Conservation (phyloP, 2,797 vertebrate genomes). For the Coregonus sp. region DNA sequence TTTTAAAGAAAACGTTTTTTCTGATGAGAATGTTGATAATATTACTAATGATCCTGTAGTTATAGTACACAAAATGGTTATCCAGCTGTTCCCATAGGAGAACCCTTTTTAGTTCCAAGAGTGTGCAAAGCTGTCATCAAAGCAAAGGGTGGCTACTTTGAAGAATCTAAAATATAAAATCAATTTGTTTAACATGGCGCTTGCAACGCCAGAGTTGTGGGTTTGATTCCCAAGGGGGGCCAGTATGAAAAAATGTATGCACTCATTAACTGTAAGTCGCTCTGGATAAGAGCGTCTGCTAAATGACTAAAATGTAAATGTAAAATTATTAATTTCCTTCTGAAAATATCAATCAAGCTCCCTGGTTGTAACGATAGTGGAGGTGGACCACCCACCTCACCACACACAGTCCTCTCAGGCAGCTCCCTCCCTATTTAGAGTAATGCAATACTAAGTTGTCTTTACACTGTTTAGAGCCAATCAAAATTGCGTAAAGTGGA, state of each 20-base stretch:
- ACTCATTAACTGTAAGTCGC: no score
- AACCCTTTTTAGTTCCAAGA: no score
- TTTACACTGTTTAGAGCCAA: conserved; percentile 75
- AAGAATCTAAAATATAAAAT: no score
- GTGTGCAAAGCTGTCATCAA: no score
- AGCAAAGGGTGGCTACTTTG: no score
- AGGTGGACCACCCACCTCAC: conserved; percentile 77
- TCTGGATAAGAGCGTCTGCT: no score
- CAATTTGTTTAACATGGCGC: no score
- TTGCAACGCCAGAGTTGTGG: no score
- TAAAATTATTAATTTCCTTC: conserved; percentile 75
- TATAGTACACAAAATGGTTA: background rate
- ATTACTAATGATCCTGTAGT: background rate
- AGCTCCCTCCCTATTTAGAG: conserved; percentile 73
- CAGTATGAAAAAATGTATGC: no score
- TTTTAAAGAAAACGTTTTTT: background rate
- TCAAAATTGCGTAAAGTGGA: conserved; percentile 76
- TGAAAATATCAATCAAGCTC: conserved; percentile 76
- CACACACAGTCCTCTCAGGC: conserved; percentile 40
- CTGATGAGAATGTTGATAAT: background rate
- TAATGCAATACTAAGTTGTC: conserved; percentile 77
- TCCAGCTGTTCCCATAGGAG: no score
- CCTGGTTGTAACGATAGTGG: conserved; percentile 74
- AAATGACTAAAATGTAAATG: no score
- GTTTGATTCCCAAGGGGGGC: no score